Percentiles rank a stretch among this genome's conserved stretches.
phyloP scores from a whole-genome alignment of 2,113 vertebrate species.

The Stegastes partitus region DNA sequence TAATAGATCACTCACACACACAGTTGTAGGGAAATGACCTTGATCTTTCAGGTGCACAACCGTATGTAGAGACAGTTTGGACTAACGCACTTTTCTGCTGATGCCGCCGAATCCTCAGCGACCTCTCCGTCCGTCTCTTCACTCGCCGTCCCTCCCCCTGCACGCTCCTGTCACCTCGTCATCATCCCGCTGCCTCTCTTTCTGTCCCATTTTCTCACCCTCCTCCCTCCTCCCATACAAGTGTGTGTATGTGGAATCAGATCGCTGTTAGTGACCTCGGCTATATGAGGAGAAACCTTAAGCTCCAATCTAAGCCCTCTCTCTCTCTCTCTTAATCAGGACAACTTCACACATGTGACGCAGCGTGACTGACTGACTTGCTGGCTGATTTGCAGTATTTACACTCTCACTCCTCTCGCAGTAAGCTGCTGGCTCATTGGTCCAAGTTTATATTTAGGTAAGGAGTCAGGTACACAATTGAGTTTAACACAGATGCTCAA shows the following conservation, averaged over 20 bases:
- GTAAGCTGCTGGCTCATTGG: background rate
- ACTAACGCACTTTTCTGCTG: constrained; percentile 55
- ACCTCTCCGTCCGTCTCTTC: constrained; percentile 33
- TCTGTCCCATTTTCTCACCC: background rate
- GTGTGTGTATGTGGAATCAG: constrained; percentile 47
- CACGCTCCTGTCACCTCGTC: constrained; percentile 22
- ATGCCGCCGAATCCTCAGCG: constrained; percentile 45
- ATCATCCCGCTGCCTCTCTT: background rate
- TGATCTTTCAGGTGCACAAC: constrained; percentile 53
- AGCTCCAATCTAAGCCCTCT: constrained; percentile 57
- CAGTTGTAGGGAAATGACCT: constrained; percentile 44
- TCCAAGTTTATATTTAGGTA: constrained; percentile 5
- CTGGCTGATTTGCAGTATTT: constrained; percentile 38
- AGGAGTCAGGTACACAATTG: background rate
- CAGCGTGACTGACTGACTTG: constrained; percentile 39
- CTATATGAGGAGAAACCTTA: constrained; percentile 65
- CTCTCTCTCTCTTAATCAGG: constrained; percentile 51
- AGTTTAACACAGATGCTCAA: background rate
- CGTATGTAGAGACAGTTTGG: constrained; percentile 5
- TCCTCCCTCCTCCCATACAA: constrained; percentile 14
- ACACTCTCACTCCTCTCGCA: constrained; percentile 10
- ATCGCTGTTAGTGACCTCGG: constrained; percentile 42
- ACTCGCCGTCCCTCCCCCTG: constrained; percentile 6
- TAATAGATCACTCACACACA: constrained; percentile 45
- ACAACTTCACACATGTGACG: constrained; percentile 53